Conservation (phyloP, 2,797 vertebrate species). For the Petrocephalus sullivani region DNA sequence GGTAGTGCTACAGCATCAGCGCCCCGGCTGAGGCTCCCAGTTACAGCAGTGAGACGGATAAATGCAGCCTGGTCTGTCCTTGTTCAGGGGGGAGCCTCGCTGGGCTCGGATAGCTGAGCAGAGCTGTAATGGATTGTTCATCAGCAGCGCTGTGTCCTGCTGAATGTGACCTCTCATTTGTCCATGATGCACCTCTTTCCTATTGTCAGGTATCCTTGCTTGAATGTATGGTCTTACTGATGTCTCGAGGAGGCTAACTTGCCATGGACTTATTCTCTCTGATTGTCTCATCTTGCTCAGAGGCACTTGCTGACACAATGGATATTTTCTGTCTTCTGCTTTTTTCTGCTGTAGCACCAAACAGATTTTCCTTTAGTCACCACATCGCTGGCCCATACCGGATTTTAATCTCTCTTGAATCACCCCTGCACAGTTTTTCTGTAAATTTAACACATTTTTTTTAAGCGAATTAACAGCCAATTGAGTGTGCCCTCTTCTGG, state of each 20-base stretch:
- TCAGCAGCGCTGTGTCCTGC: neutral
- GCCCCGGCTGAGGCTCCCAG: neutral
- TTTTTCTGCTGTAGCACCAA: neutral
- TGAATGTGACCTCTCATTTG: neutral
- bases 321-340: neutral
- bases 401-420: neutral
- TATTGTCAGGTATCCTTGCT: neutral
- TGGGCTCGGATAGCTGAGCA: neutral
- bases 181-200: neutral
- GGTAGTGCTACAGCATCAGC: neutral
- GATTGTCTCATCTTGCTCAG: neutral
- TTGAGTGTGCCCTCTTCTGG: constrained; percentile 13
- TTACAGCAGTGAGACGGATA: neutral
- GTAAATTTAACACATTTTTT: neutral
- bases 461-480: neutral
- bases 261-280: neutral
- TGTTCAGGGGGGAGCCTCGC: neutral
- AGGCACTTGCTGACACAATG: neutral
- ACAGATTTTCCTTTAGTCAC: neutral
- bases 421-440: neutral
- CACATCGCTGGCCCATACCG: neutral
- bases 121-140: neutral
- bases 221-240: neutral
- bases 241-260: neutral
- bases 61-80: neutral